These are phyloP conservation scores for Oedothorax gibbosus DNA, from an alignment of 1,140 invertebrate species.

Conservation along the genomic window DNA sequence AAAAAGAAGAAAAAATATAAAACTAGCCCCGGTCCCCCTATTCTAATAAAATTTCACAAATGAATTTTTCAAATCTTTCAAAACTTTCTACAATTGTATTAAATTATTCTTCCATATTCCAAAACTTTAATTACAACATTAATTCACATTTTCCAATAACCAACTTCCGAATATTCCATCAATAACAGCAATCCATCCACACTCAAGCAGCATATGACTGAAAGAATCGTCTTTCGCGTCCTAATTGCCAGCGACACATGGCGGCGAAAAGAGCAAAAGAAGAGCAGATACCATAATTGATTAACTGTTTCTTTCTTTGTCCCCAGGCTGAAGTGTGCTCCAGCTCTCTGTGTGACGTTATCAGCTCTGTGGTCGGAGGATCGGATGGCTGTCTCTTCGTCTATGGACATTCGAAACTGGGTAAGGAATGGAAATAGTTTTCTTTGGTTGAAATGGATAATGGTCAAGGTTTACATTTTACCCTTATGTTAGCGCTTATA, in stretches of 20 bases:
- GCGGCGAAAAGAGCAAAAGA: conserved; percentile 33
- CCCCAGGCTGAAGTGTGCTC: conserved; percentile 71
- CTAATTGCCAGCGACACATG: conserved; percentile 50
- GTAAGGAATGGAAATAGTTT: conserved; percentile 7
- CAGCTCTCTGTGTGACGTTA: conserved; percentile 69
- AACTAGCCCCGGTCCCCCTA: too few relatives aligned
- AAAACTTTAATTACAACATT: too few relatives aligned
- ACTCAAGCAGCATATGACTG: conserved; percentile 7
- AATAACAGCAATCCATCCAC: too few relatives aligned
- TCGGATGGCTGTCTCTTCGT: conserved; percentile 69
- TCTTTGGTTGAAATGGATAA: not conserved
- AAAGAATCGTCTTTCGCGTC: conserved; percentile 28
- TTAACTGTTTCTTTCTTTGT: conserved; percentile 62
- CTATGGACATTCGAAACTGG: conserved; percentile 66
- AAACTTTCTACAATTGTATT: too few relatives aligned
- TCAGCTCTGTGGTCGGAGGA: conserved; percentile 70
- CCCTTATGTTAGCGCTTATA: not conserved
- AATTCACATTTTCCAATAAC: too few relatives aligned
- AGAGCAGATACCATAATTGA: conserved; percentile 22
- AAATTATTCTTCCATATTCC: too few relatives aligned
- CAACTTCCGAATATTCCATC: too few relatives aligned
- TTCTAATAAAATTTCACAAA: too few relatives aligned
- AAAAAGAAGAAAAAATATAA: too few relatives aligned
- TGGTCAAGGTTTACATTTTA: too few relatives aligned
- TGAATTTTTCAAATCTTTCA: too few relatives aligned